phyloP scores from a whole-genome alignment of 1,140 invertebrate genomes.

The Propsilocerus akamusi region DNA sequence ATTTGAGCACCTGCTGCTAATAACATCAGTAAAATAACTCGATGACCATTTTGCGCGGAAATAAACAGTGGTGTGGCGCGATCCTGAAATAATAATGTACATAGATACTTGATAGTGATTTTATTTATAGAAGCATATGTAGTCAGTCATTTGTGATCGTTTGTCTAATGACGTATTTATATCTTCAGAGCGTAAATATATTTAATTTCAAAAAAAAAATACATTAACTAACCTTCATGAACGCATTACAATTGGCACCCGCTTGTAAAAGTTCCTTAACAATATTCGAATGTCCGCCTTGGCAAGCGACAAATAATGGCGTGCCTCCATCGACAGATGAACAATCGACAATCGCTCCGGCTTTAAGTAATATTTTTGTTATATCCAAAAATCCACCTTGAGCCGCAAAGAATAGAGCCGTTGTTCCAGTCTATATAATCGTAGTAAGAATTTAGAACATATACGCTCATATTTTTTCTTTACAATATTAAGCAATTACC shows the following conservation, averaged over 20 bases:
- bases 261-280: constrained; percentile 58
- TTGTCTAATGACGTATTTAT: neutral
- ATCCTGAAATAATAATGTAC: constrained; percentile 55
- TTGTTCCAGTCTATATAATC: constrained; percentile 49
- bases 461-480: neutral
- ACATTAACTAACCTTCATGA: constrained; percentile 53
- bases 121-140: constrained; percentile 5
- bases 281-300: constrained; percentile 75
- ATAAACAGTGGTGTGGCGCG: constrained; percentile 76
- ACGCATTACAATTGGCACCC: constrained; percentile 64
- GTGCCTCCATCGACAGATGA: constrained; percentile 79
- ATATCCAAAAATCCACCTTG: constrained; percentile 78
- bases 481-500: constrained; percentile 34
- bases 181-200: no score
- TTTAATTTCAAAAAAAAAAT: neutral
- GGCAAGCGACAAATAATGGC: constrained; percentile 76
- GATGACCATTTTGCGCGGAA: constrained; percentile 77
- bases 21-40: constrained; percentile 47
- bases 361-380: constrained; percentile 51
- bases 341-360: constrained; percentile 58
- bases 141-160: neutral
- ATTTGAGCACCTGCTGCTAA: constrained; percentile 46
- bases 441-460: neutral
- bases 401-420: constrained; percentile 77
- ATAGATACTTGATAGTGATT: constrained; percentile 6